Base-by-base conservation (phyloP, 2,113 vertebrate genomes). In the Chionomys nivalis region DNA sequence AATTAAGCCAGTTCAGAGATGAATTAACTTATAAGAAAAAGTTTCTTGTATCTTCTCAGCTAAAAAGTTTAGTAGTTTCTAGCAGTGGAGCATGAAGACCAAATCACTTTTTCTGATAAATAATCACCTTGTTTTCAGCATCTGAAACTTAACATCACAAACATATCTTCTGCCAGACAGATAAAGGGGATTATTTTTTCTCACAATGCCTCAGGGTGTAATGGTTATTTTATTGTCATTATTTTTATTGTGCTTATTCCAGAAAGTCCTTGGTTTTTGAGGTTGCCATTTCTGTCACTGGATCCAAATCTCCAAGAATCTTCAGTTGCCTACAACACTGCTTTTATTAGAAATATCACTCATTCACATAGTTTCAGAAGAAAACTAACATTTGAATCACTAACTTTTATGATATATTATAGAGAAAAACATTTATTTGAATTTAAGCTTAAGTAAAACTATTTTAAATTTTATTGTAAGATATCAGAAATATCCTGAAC, bases 91-190 rank as follows among this genome's bases (percentile, higher is more conserved):
- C 79, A 96, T 95, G 58, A 90, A 97, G 96, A 96, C 89, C 44
- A 96, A 94, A 95, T 89, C 47, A 79, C 7, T 89, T 82, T 96
- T 63, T 87, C 87, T 88, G 7, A 95, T 90, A 85, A 96, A 95
- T 90, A 96, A 95, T 93, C 58, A 95, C 83, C 89, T 97, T 95
- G 90, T 72, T 96, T 89, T 96, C 78, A 90, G 82, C 86, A 58
- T 92, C 78, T 96, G 92, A 97, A 97, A 96, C 42, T 89, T 97
- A 97, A 94, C 96, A 97, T 65, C 39, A 85, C 90, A 95, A 96
- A 94, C 47, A 95, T 90, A 87, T 52, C 83, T 96, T 95, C 86
- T 96, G 93, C 89, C 70, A 98, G 65, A 73, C 85, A 97, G 94
- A 93, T 61, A 89, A 95, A 96, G 94, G 47, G 39, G 82, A 94